Percentiles rank a stretch among this genome's conserved stretches.
phyloP scores from a whole-genome alignment of 1,140 invertebrate genomes.

The Oncopeltus fasciatus region DNA sequence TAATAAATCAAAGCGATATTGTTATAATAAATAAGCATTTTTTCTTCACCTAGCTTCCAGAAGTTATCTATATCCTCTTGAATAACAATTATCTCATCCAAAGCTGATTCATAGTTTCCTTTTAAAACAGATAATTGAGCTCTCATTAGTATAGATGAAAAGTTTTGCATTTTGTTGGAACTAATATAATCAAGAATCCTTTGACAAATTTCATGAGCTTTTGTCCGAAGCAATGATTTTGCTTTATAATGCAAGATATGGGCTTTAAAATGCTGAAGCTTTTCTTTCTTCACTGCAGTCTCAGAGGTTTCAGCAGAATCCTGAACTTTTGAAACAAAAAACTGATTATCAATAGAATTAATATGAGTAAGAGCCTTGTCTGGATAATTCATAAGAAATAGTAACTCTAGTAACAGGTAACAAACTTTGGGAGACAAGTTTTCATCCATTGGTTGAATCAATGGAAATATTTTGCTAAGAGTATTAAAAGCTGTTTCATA shows the following conservation, averaged over 20 bases:
- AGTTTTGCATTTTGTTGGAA: background rate
- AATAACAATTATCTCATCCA: background rate
- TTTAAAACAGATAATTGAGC: background rate
- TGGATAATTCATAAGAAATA: background rate
- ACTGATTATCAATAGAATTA: slow-evolving; percentile 8
- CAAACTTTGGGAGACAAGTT: slow-evolving; percentile 5
- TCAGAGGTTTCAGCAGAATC: slow-evolving; percentile 4
- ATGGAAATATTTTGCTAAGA: slow-evolving; percentile 55
- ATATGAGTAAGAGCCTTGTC: background rate
- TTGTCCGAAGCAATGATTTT: background rate
- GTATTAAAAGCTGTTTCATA: slow-evolving; percentile 57
- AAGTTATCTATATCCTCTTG: slow-evolving; percentile 6
- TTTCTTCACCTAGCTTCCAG: background rate
- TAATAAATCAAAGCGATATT: background rate
- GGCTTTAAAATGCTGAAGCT: background rate
- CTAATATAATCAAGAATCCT: background rate
- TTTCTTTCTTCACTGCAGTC: background rate
- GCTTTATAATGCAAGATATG: background rate
- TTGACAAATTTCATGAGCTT: background rate
- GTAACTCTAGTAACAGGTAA: background rate
- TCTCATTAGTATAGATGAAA: background rate
- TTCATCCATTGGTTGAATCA: slow-evolving; percentile 51
- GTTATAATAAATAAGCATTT: background rate
- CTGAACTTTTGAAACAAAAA: background rate
- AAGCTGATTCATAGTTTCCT: background rate